Evolutionary conservation across 1,140 invertebrate species (phyloP), one percentile per base, ranked within the genome.

Genomic region (Cyphomyrmex costatus): DNA sequence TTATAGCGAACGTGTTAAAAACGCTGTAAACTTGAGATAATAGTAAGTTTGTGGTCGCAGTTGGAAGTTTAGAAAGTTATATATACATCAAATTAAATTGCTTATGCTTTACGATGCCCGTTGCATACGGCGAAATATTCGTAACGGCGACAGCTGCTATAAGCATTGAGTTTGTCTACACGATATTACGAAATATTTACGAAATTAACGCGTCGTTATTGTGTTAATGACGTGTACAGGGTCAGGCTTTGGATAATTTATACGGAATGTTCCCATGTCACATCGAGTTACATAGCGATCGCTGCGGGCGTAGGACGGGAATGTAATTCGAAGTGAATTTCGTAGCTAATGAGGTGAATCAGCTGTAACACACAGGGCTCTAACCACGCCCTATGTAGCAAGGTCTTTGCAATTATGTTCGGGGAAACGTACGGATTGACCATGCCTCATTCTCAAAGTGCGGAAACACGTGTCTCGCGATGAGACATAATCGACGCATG

Each of bases 291-390:
- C 6, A 16, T 6, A 30, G 12, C 19, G 66, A 46, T n/a, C 7
- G 30, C 16, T 36, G 49, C 14, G 49, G 3, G 58, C 74, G 65
- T 33, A 46, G 70, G 12, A 51, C 10, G 27, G 53, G 88, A 73
- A 56, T 60, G 83, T 65, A 66, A 77, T 49, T 68, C 14, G 53
- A 61, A 56, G 51, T 61, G 60, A 87, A 89, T 90, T 87, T 60
- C 70, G 79, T 12, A 53, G 16, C 12, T 87, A 89, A 91, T 85
- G 89, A 91, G 77, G 87, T 86, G 88, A 91, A 91, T 88, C 74
- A 63, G 80, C 70, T 42, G 70, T 78, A 71, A 49, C 56, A 21
- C 53, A 86, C 53, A 60, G 73, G 6, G 3, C 30, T 56, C 33
- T 14, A 14, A 65, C 84, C 84, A 70, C 88, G 27, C 58, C 73